Base-by-base conservation (phyloP, 2,888 invertebrate genomes). In the Cartodere bifasciata region DNA sequence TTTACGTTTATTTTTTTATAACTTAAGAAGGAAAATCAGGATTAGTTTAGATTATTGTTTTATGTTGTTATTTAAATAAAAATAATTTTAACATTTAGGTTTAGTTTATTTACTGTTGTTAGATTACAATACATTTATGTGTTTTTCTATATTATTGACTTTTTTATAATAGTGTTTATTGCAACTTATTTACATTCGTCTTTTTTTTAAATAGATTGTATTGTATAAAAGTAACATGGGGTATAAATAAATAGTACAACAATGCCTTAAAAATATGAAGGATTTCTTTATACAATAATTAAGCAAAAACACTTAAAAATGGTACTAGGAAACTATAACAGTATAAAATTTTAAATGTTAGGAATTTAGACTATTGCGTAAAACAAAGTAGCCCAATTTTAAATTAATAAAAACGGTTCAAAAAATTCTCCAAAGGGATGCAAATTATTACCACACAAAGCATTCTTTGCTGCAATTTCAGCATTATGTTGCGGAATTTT, bases 111-210 rank as follows among this genome's bases (percentile, higher is more conserved):
- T 43, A 43, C 35, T 34, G 28, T 40, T 44, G 36, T 48, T 48
- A 50, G 48, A 50, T 42, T 40, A 40, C 44, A 42, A 44, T n/a
- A 49, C 47, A 49, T 48, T 46, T 43, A 49, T 41, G 32, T 35
- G n/a, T 37, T 35, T 37, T 39, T 42, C 42, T 45, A 47, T 43
- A 42, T 50, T 47, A 48, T 47, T 46, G 48, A 47, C 45, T 47
- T 40, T 36, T 46, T 48, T 49, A 46, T 42, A 42, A 41, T 41
- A 44, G 39, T 31, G 38, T 49, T 52, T 52, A 50, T 50, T 50
- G 48, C 49, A 43, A 41, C 34, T 47, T 49, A 48, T 50, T 49
- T 50, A 50, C 52, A 51, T 44, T 44, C 43, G 44, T 46, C 41
- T 40, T 32, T 25, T 35, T 29, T 35, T 36, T 29, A 11, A n/a